These are phyloP conservation scores for Platanista minor DNA, from an alignment of 2,113 vertebrate genomes.

Conservation along the genomic window DNA sequence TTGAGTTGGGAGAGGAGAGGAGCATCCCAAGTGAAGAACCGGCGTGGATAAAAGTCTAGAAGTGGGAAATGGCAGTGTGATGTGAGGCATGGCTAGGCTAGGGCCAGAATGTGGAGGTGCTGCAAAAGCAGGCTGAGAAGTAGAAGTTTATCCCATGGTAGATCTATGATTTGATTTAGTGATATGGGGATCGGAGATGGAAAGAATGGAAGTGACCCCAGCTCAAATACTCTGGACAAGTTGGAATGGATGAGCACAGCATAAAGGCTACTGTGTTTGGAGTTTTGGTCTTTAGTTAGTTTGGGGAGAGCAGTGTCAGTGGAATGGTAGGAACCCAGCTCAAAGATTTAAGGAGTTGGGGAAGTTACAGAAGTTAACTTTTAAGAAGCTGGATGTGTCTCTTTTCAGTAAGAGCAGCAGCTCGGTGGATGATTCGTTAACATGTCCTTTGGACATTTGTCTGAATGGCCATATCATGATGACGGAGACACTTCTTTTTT, in stretches of 20 bases:
- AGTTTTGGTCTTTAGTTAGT: neutral
- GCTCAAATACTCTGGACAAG: neutral
- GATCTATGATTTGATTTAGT: neutral
- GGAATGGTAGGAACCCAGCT: neutral
- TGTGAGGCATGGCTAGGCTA: neutral
- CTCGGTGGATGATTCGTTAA: neutral
- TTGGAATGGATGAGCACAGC: neutral
- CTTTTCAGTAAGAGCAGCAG: neutral
- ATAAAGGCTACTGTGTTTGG: neutral
- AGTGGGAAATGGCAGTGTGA: neutral
- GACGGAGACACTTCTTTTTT: conserved; percentile 54
- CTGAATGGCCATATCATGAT: neutral
- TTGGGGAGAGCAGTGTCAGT: neutral
- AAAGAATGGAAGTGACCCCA: neutral
- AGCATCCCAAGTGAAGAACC: neutral
- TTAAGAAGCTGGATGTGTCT: neutral
- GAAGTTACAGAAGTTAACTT: neutral
- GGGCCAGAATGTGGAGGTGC: neutral
- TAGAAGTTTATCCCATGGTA: neutral
- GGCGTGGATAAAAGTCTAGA: neutral
- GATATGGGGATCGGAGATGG: neutral
- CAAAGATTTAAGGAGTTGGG: neutral
- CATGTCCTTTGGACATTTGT: neutral
- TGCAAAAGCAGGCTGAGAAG: neutral
- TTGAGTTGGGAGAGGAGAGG: neutral